Evolutionary conservation across 2,113 vertebrate species (phyloP), one percentile per base, ranked within the genome.

Genomic region (Corythornis madagascariensis): DNA sequence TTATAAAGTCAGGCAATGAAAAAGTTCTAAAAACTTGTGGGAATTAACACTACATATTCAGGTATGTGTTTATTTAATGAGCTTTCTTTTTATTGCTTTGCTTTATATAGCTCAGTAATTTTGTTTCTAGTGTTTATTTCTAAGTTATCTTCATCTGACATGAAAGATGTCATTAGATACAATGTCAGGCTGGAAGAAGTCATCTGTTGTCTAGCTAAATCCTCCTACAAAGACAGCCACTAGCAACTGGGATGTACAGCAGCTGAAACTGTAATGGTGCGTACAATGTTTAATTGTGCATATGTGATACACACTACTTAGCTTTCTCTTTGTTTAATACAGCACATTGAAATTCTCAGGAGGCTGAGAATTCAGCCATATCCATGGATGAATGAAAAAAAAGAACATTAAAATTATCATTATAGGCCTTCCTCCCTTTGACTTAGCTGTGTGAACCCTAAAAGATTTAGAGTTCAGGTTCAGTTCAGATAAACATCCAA

Each of bases 401-500:
- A 95, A 95, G 40, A 93, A 90, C 67, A 83, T 89, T 95, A 93
- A 86, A 96, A 94, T 95, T 92, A 94, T 91, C 90, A 85, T 95
- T 94, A 80, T 64, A 91, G 86, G 73, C 86, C 83, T 95, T 93
- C 95, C 93, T 96, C 85, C 86, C 94, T 88, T 85, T 93, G 92
- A 79, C 91, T 95, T 95, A 73, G 50, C 84, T 71, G 77, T 42
- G 76, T 90, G 74, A 95, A 94, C 85, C 63, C 86, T 92, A 56
- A 72, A 92, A 96, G 91, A 92, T 90, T 94, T 67, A 93, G 91
- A 96, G 94, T 97, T 96, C 96, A 97, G 83, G 86, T 94, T 96
- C 93, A 97, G 96, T 97, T 97, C 93, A 95, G 79, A 95, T 92
- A 96, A 96, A 96, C 94, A 96, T 94, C 60, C 92, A 89, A 92